phyloP scores from a whole-genome alignment of 37 sponge, comb jelly and placozoan species.

The Cliona cf. orientalis region DNA sequence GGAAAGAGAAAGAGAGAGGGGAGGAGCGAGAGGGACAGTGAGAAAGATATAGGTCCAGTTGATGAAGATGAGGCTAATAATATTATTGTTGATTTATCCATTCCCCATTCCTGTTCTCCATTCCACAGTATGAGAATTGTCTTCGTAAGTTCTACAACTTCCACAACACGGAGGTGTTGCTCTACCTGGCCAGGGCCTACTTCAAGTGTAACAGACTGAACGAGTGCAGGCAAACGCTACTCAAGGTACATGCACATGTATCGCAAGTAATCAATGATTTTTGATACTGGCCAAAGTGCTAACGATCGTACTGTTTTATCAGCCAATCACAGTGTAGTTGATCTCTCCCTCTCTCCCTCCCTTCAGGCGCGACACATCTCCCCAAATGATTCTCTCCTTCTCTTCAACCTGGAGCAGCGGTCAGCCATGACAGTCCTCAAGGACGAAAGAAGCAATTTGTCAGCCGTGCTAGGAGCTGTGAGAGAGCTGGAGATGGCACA shows the following conservation, averaged over 20 bases:
- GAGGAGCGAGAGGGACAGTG: no score
- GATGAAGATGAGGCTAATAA: no score
- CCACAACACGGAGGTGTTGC: conserved; percentile 91
- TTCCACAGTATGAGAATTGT: conserved; percentile 92
- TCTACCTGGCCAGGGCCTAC: conserved; percentile 94
- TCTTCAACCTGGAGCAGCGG: conserved; percentile 93
- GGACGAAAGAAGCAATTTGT: conserved; percentile 72
- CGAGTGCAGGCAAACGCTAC: conserved; percentile 74
- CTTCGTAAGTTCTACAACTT: conserved; percentile 89
- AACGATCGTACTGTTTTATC: no score
- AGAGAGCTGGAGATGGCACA: conserved; percentile 93
- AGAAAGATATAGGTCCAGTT: no score
- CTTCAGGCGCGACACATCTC: conserved; percentile 90
- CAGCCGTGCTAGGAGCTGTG: conserved; percentile 78
- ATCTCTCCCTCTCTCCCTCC: not conserved
- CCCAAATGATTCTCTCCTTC: conserved; percentile 90
- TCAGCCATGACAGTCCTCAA: conserved; percentile 76
- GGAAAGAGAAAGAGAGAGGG: conserved; percentile 55
- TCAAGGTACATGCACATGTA: no score
- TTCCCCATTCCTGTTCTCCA: conserved; percentile 2
- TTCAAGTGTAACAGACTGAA: conserved; percentile 86
- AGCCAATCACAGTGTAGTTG: no score
- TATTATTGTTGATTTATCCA: no score
- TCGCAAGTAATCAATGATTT: no score
- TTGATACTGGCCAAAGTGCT: no score